Base-by-base conservation (phyloP, 2,888 invertebrate species). In the Odontocerum albicorne region DNA sequence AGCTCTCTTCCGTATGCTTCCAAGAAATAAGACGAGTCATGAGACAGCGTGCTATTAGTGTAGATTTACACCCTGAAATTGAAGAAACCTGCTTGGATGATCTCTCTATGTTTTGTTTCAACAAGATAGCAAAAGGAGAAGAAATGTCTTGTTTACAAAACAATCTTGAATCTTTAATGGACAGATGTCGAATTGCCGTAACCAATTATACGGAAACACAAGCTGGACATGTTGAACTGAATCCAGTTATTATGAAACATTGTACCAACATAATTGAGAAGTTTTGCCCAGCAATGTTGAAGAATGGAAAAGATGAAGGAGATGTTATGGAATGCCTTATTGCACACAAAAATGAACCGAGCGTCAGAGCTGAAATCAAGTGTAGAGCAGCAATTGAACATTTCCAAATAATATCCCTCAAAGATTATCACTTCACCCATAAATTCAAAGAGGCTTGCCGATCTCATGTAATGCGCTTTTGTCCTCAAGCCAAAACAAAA, bases 401-500 rank as follows among this genome's bases (percentile, higher is more conserved):
- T 76, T 96, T 96, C 68, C 98, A 99, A 73, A 78, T 99, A 57
- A 90, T 96, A 59, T 89, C 93, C 2, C 70, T 98, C 62, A 93
- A 96, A 71, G 93, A 94, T 73, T 96, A 93, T 72, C 88, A 88
- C 65, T 98, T 97, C 69, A 92, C 91, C 1, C 90, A 88, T 66
- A 93, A 93, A 71, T 98, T 99, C 71, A 95, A 96, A 73, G 86
- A 95, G 70, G 92, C 95, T 0, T 99, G 98, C 66, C 89, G 89
- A 65, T 83, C 85, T 2, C 86, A 89, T 70, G 94, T 94, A 0
- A 77, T 81, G 50, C 76, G 84, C 59, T 83, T 82, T 67, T 86
- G 87, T 70, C 80, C 80, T 6, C 82, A 81, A 61, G 86, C 89
- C 35, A 85, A 82, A 67, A 87, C 87, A 0, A 91, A 90, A 70